A percentile compares a stretch with the other conserved stretches of the same genome.
Evolutionary conservation across 2,797 vertebrate genomes (phyloP).

Genomic region (Anguilla megastoma): DNA sequence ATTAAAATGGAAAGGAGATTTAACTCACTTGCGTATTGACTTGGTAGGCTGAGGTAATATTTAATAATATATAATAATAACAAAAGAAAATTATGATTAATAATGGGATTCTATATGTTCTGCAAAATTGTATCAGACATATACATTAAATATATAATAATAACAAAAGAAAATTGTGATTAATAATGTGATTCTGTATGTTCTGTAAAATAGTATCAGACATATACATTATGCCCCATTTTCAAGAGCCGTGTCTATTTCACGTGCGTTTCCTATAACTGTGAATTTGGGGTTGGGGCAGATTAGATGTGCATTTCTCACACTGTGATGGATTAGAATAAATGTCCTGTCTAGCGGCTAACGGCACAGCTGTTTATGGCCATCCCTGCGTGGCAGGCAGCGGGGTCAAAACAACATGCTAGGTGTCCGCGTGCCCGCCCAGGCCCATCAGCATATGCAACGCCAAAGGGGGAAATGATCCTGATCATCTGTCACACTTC

Average conservation of each 20-base stretch:
- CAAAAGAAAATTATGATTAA: background rate
- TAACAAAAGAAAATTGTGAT: background rate
- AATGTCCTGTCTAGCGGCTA: background rate
- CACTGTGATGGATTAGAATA: background rate
- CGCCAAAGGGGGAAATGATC: background rate
- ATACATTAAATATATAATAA: background rate
- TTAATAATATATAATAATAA: background rate
- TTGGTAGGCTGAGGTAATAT: background rate
- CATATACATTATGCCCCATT: background rate
- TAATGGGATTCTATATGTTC: background rate
- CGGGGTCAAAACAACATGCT: background rate
- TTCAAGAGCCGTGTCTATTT: background rate
- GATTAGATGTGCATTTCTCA: background rate
- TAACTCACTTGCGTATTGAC: background rate
- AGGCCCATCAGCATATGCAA: background rate
- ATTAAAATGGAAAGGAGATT: background rate
- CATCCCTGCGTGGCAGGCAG: background rate
- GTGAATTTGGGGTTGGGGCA: background rate
- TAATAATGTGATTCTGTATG: background rate
- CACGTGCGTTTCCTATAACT: background rate
- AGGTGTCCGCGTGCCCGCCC: background rate
- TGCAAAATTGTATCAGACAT: background rate
- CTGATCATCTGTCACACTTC: background rate
- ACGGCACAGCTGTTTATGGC: constrained; percentile 19
- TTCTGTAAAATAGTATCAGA: background rate